phyloP scores from a whole-genome alignment of 2,113 vertebrate genomes.

The Erythrocebus patas region DNA sequence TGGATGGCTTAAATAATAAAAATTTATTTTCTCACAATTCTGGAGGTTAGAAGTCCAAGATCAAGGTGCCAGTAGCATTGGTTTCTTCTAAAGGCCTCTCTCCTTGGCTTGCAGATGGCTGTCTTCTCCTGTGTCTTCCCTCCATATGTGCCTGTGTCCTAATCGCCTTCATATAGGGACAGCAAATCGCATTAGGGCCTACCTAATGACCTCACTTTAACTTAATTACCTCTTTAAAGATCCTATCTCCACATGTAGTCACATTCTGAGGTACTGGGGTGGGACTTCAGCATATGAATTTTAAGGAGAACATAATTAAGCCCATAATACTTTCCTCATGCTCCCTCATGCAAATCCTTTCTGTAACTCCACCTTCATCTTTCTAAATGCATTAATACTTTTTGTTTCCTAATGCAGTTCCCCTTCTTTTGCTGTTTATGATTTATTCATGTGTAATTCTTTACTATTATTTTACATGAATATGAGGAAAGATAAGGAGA shows the following conservation, averaged over 20 bases:
- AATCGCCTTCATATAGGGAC: neutral
- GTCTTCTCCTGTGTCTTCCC: neutral
- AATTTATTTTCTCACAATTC: neutral
- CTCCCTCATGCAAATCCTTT: neutral
- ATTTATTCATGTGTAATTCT: neutral
- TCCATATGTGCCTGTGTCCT: neutral
- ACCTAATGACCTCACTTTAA: neutral
- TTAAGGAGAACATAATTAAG: neutral
- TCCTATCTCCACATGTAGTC: neutral
- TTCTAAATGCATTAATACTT: neutral
- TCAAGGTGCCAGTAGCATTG: neutral
- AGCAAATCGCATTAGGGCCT: neutral
- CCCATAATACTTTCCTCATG: neutral
- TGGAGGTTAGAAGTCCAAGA: neutral
- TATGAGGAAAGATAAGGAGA: neutral
- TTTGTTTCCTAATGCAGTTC: neutral
- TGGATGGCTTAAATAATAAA: neutral
- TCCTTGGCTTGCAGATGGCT: neutral
- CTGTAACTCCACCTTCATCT: neutral
- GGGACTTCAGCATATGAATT: neutral
- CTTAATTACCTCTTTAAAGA: neutral
- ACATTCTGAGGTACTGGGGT: too few species aligned
- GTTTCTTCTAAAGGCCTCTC: neutral
- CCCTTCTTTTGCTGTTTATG: neutral
- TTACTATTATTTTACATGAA: neutral